Evolutionary conservation across 2,797 vertebrate genomes (phyloP), one percentile per base, ranked within the genome.

Genomic region (Coreius guichenoti): DNA sequence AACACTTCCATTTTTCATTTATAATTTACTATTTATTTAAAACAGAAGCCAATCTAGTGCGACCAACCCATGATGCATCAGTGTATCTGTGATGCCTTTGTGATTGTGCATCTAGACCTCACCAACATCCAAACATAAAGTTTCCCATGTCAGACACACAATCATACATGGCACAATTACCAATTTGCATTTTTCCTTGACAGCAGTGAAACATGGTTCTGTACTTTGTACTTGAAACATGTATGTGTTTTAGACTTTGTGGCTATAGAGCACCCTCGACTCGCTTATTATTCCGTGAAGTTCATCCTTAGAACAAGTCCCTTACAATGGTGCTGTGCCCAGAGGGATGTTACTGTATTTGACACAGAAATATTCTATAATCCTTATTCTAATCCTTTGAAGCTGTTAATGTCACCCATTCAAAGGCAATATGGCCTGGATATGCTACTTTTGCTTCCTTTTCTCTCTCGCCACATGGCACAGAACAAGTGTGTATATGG

Each of bases 331-430:
- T 69, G 80, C 51, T 76, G 82, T 90, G 11, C 39, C 87, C 87
- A 89, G 82, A 80, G 91, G 91, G 87, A 92, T 68, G 69, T 76
- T 47, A 73, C 70, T 47, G n/a, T 83, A 81, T 39, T 84, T 65
- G 56, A 76, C 86, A 90, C 74, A 80, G 54, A 77, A 78, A 47
- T 68, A 77, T 75, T 29, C 23, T 81, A 86, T 92, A 91, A 94
- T 92, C 90, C 82, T n/a, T 70, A 68, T 80, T 87, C 88, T 93
- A 92, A 94, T 92, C 91, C 91, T 86, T 83, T 81, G 43, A 85
- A 92, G 89, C 87, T 86, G 69, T 85, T 73, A 87, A 91, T 88
- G 88, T 87, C 80, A 75, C 74, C 88, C 83, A 90, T 91, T 90
- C 84, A 88, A 88, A 89, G 77, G 84, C 73, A 82, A 81, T 89